These are phyloP conservation scores for Bergia sp. DNA, from an alignment of 92 coral and sea anemone species.

Conservation along the genomic window DNA sequence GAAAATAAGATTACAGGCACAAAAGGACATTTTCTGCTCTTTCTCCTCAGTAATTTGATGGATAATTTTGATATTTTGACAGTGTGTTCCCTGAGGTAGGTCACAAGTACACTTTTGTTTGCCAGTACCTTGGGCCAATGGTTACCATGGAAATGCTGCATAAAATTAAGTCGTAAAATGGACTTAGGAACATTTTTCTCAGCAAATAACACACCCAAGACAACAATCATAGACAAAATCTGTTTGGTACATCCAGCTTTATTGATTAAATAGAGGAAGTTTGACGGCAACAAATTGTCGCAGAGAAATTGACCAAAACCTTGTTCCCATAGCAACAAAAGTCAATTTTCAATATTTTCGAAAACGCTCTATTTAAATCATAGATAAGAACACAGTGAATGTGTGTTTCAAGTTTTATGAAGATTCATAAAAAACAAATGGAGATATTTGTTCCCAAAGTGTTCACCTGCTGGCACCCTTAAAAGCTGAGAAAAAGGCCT, in stretches of 20 bases:
- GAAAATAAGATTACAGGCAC: background rate
- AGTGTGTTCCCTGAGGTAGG: background rate
- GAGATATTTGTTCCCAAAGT: conserved; percentile 3
- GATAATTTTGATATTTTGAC: background rate
- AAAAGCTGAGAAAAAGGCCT: background rate
- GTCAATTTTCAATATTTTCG: background rate
- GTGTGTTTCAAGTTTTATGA: background rate
- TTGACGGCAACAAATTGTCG: background rate
- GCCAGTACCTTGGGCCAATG: background rate
- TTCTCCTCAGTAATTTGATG: background rate
- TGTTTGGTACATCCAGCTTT: background rate
- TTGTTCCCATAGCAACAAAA: conserved; percentile 24
- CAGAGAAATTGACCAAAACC: background rate
- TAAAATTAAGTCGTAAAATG: background rate
- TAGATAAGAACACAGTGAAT: background rate
- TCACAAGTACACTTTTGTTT: background rate
- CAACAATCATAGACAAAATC: background rate
- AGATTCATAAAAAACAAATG: background rate
- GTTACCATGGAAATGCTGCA: background rate
- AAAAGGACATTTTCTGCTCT: background rate
- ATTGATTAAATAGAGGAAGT: conserved; percentile 12
- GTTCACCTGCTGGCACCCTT: background rate
- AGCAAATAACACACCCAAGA: background rate
- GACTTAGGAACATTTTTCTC: background rate
- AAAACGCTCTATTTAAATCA: background rate